Evolutionary conservation across 2,888 invertebrate genomes (phyloP).

Genomic region (Ypsolopha scabrella): DNA sequence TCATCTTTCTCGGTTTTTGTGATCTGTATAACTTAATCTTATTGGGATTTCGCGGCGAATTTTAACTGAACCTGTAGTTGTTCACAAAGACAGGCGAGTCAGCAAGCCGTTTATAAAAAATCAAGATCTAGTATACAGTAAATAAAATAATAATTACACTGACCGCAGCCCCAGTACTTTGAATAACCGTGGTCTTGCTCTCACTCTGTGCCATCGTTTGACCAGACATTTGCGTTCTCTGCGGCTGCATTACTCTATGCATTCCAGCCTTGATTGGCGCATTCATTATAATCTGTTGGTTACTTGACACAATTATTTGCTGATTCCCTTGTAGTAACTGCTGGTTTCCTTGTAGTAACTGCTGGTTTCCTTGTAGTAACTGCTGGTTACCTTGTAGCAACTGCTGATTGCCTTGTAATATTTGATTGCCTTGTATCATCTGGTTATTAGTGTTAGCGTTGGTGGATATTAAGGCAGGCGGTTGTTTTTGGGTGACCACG

Average conservation of each 20-base stretch:
- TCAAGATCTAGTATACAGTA: no score
- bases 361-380: conserved; percentile 28
- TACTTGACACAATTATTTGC: conserved; percentile 27
- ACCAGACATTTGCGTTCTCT: conserved; percentile 28
- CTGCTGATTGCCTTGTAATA: conserved; percentile 30
- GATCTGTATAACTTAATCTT: no score
- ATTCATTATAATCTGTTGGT: conserved; percentile 55
- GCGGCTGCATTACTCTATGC: conserved; percentile 41
- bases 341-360: conserved; percentile 18
- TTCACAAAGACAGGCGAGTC: no score
- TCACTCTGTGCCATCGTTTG: conserved; percentile 18
- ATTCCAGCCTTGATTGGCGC: conserved; percentile 40
- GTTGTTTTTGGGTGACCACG: conserved; percentile 53
- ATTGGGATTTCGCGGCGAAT: no score
- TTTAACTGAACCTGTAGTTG: no score
- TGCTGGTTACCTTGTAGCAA: conserved; percentile 28
- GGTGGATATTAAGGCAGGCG: conserved; percentile 46
- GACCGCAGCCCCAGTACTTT: conserved; percentile 24
- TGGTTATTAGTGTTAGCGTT: conserved; percentile 25
- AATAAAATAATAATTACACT: conserved; percentile 12
- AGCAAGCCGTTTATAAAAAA: no score
- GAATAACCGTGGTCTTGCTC: conserved; percentile 36
- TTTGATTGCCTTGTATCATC: conserved; percentile 22
- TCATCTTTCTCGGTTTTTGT: no score
- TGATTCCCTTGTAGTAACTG: conserved; percentile 29